Evolutionary conservation across 1,140 invertebrate species (phyloP).

Genomic region (Andricus grossulariae): DNA sequence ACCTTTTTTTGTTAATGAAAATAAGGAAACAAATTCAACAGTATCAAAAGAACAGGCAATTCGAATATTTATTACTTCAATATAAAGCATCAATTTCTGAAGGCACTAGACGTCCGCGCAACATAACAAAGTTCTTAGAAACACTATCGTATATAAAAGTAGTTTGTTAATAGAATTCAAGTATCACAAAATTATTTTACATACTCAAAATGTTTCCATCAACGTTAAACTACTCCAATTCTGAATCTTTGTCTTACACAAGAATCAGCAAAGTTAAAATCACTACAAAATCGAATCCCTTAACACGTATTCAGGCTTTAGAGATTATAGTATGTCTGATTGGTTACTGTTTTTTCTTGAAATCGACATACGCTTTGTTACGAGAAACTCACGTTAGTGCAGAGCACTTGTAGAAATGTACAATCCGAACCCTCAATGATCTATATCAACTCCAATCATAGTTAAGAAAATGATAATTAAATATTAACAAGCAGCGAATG

Average conservation of each 20-base stretch:
- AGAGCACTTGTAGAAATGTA: neutral
- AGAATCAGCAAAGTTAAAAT: neutral
- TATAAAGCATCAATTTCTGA: neutral
- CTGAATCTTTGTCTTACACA: neutral
- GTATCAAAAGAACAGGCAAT: neutral
- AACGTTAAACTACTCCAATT: neutral
- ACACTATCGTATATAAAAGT: neutral
- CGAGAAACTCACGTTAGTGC: neutral
- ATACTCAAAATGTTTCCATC: neutral
- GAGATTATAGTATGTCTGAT: neutral
- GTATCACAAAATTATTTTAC: constrained; percentile 25
- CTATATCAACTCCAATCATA: too few species aligned
- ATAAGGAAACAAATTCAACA: neutral
- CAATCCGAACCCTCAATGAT: too few species aligned
- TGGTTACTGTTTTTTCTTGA: neutral
- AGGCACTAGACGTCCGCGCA: neutral
- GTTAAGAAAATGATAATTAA: too few species aligned
- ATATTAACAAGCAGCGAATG: too few species aligned
- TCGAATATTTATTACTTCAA: constrained; percentile 18
- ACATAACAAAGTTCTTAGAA: constrained; percentile 9
- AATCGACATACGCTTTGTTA: neutral
- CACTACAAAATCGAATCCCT: neutral
- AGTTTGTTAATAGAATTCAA: constrained; percentile 15
- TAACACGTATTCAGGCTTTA: too few species aligned
- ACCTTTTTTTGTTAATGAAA: too few species aligned